Evolutionary conservation across 1,140 invertebrate species (phyloP).

Genomic region (Anthonomus grandis): DNA sequence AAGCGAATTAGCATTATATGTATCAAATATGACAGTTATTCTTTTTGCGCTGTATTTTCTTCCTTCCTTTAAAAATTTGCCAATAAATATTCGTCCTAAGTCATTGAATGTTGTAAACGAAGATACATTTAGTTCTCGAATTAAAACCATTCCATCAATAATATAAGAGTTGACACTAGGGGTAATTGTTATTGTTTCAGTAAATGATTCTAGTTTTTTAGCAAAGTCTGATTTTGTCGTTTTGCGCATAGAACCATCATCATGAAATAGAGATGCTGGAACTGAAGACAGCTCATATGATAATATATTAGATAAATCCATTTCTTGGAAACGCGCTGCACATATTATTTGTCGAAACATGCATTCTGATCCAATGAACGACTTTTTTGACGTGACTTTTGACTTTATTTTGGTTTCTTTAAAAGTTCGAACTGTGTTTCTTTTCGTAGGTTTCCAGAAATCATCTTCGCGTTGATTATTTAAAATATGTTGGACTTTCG

Average conservation of each 20-base stretch:
- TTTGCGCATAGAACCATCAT: neutral
- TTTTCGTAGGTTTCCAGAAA: neutral
- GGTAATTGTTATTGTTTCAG: neutral
- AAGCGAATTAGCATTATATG: neutral
- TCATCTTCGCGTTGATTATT: neutral
- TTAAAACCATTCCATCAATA: neutral
- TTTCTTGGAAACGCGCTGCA: too few species aligned
- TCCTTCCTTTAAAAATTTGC: neutral
- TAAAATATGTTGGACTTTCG: neutral
- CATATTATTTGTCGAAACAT: neutral
- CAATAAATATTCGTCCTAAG: neutral
- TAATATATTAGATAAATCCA: neutral
- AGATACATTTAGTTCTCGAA: neutral
- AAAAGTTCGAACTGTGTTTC: neutral
- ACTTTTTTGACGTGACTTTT: neutral
- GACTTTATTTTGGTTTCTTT: neutral
- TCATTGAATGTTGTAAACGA: neutral
- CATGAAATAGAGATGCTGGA: neutral
- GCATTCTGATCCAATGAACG: neutral
- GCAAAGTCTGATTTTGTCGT: neutral
- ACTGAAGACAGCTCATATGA: neutral
- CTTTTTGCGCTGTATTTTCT: neutral
- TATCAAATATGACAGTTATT: neutral
- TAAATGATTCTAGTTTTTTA: neutral
- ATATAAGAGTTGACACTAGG: neutral